These are phyloP conservation scores for Dryobates pubescens DNA, from an alignment of 2,797 vertebrate species.

Conservation along the genomic window DNA sequence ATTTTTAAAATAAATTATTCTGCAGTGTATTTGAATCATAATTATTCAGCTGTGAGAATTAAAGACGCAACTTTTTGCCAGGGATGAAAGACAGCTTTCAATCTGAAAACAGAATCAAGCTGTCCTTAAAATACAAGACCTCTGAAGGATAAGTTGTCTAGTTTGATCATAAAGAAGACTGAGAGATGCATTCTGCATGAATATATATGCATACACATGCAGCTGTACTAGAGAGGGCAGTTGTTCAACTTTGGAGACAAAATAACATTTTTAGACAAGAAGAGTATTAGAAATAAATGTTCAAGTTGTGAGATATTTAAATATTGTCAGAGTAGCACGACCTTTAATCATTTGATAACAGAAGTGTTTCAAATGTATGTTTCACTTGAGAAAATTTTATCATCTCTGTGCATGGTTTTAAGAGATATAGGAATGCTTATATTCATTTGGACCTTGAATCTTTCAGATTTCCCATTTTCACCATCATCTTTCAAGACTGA, in stretches of 20 bases:
- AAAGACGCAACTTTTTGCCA: background rate
- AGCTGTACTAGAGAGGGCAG: background rate
- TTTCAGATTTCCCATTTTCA: background rate
- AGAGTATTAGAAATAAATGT: background rate
- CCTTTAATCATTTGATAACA: background rate
- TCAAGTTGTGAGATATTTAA: background rate
- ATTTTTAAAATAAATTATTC: slow-evolving; percentile 4
- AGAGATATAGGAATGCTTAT: background rate
- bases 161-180: background rate
- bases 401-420: background rate
- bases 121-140: background rate
- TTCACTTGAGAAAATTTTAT: background rate
- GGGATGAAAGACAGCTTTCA: background rate
- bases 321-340: background rate
- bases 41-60: background rate
- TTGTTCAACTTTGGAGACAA: background rate
- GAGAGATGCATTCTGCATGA: background rate
- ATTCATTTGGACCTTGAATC: background rate
- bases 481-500: background rate
- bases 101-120: slow-evolving; percentile 26
- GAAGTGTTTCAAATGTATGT: background rate
- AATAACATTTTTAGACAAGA: background rate
- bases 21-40: background rate
- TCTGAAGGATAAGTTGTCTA: slow-evolving; percentile 10
- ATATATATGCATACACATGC: background rate